These are phyloP conservation scores for Chloroclystis v-ata DNA, from an alignment of 2,888 invertebrate species.

Conservation along the genomic window DNA sequence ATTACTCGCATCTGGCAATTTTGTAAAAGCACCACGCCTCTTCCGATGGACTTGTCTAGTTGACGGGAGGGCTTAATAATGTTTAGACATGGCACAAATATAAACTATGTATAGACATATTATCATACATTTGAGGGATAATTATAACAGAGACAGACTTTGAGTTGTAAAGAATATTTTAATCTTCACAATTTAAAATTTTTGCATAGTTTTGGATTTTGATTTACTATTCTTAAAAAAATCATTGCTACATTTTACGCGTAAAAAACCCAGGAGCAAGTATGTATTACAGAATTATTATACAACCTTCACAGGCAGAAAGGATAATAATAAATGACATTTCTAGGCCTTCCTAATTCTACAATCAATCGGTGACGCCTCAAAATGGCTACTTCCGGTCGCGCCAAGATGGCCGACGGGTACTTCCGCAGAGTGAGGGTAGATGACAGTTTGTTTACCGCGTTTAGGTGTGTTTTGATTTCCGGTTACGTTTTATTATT, in stretches of 20 bases:
- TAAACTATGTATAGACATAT: too few relatives aligned
- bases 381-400: slow-evolving; percentile 71
- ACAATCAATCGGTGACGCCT: slow-evolving; percentile 64
- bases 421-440: slow-evolving; percentile 48
- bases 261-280: too few relatives aligned
- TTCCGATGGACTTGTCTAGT: slow-evolving; percentile 66
- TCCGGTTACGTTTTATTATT: slow-evolving; percentile 5
- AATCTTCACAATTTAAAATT: too few relatives aligned
- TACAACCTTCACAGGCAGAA: too few relatives aligned
- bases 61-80: slow-evolving; percentile 17
- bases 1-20: slow-evolving; percentile 57
- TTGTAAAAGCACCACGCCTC: slow-evolving; percentile 68
- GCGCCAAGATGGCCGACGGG: slow-evolving; percentile 61
- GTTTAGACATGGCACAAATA: slow-evolving; percentile 35
- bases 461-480: slow-evolving; percentile 10
- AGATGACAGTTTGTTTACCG: slow-evolving; percentile 14
- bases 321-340: not conserved
- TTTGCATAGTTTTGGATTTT: too few relatives aligned
- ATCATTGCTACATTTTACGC: too few relatives aligned
- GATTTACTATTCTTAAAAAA: too few relatives aligned
- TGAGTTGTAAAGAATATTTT: too few relatives aligned
- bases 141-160: too few relatives aligned
- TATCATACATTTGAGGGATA: too few relatives aligned
- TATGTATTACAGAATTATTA: too few relatives aligned
- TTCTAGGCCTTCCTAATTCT: slow-evolving; percentile 38